Base-by-base conservation (phyloP, 2,888 invertebrate species). In the Dolichomitus sp. region DNA sequence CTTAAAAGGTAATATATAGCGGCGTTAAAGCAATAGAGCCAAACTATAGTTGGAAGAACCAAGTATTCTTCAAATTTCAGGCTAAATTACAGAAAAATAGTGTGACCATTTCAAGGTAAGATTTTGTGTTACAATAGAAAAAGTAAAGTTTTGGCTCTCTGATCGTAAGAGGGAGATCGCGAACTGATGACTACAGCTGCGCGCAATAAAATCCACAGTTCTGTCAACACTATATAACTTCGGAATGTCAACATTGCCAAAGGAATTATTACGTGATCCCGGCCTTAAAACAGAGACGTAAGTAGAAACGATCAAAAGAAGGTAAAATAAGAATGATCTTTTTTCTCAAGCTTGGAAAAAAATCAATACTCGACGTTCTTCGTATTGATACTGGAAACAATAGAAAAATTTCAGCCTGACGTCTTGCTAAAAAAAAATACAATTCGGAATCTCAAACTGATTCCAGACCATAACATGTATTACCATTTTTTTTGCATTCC, bases 261-360 rank as follows among this genome's bases (percentile, higher is more conserved):
- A 7, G 27, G 37, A 61, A 72, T 72, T 48, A 33, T 72, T 19
- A 45, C 12, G 17, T 30, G 12, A 27, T 65, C 17, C 30, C 33
- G 4, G 5, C n/a, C 5, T 33, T n/a, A 27, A 23, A n/a, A n/a
- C 27, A 4, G 33, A 4, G 6, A 6, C 33, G 33, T 6, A 33
- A 33, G 33, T 3, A 6, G 33, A 4, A 33, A 0, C 33, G 33
- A 0, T 33, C 33, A 6, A 33, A 6, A 33, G 6, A 33, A 33
- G 33, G 33, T 33, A 33, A 6, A 33, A 33, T 33, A 33, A 4
- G 4, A 33, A 33, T 33, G 2, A 33, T 33, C 5, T 33, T 33
- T 33, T 4, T 4, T 4, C 6, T 33, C 33, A 33, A 33, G 33
- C 4, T 4, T 33, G 0, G 6, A 33, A 33, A 33, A 33, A 4